phyloP scores from a whole-genome alignment of 2,113 vertebrate species.

The Corythaixoides concolor region DNA sequence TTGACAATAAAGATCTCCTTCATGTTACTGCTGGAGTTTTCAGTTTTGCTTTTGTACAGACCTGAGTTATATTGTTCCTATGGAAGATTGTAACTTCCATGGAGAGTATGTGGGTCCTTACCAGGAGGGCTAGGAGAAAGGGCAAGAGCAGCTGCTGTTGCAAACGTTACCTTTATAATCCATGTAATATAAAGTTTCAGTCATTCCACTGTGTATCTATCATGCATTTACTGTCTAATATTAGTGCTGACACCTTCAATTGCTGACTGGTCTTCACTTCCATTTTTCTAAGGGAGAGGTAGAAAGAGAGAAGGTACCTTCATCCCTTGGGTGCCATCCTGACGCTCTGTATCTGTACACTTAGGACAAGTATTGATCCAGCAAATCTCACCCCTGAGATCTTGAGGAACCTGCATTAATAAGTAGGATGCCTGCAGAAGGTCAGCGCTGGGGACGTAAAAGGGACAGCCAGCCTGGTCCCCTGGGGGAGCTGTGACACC shows the following conservation, averaged over 20 bases:
- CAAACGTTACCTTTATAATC: not conserved
- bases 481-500: constrained; percentile 39
- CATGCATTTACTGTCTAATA: not conserved
- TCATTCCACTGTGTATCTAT: not conserved
- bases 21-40: not conserved
- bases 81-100: not conserved
- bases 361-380: not conserved
- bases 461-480: not conserved
- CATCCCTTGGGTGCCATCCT: not conserved
- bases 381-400: not conserved
- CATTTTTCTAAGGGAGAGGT: not conserved
- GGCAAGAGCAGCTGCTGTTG: not conserved
- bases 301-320: not conserved
- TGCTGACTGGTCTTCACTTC: not conserved
- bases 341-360: not conserved
- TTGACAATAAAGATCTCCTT: not conserved
- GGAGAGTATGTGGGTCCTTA: not conserved
- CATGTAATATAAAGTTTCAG: not conserved
- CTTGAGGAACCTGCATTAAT: not conserved
- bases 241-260: not conserved
- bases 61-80: not conserved
- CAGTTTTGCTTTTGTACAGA: not conserved
- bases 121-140: not conserved
- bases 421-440: not conserved
- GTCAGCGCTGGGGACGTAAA: not conserved